These are phyloP conservation scores for Sepioteuthis lessoniana DNA, from an alignment of 2,888 invertebrate species.

Conservation along the genomic window DNA sequence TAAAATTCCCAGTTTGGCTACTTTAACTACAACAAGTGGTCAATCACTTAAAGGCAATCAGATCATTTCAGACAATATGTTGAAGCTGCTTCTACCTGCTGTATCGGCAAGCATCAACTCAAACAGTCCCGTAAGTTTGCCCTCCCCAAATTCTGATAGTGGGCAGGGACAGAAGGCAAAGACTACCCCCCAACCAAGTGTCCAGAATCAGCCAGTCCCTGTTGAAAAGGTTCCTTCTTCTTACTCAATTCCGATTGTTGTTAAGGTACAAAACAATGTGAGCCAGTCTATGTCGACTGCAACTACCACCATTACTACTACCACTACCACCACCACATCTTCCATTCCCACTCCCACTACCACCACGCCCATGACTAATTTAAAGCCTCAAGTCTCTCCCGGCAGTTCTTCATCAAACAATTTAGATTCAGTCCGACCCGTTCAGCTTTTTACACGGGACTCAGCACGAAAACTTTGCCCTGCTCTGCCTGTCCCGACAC, in stretches of 20 bases:
- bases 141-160: not conserved
- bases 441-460: slow-evolving; percentile 39
- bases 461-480: slow-evolving; percentile 43
- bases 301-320: not conserved
- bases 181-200: not conserved
- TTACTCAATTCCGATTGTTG: not conserved
- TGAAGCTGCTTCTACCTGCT: slow-evolving; percentile 17
- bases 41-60: slow-evolving; percentile 25
- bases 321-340: not conserved
- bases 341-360: not conserved
- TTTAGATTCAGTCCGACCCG: not conserved
- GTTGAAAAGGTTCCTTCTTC: not conserved
- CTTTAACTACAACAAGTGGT: not conserved
- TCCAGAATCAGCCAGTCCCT: not conserved
- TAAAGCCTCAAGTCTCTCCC: slow-evolving; percentile 1
- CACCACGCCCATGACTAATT: not conserved
- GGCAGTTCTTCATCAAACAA: not conserved
- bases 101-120: not conserved
- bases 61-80: slow-evolving; percentile 37
- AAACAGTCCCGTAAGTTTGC: not conserved
- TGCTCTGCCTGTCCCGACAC: too few species aligned
- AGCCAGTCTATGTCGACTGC: not conserved
- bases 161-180: not conserved
- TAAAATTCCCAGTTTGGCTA: not conserved
- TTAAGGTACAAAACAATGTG: not conserved